These are phyloP conservation scores for Dromaius novaehollandiae DNA, from an alignment of 2,113 vertebrate genomes.

Conservation along the genomic window DNA sequence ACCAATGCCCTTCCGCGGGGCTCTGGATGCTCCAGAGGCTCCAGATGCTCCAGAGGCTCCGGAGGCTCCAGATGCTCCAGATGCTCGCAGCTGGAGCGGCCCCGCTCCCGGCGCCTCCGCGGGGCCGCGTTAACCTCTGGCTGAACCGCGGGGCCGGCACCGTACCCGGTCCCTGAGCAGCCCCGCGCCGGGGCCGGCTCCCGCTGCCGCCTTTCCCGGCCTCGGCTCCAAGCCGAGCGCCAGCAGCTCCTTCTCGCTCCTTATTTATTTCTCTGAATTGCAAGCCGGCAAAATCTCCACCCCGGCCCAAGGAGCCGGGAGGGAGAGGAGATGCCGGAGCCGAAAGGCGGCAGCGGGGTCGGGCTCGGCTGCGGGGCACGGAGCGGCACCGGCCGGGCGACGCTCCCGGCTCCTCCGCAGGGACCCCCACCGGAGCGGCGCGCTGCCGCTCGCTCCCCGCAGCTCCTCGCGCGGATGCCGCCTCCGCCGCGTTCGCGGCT, in stretches of 20 bases:
- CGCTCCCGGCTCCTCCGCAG: too few species aligned
- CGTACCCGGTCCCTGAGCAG: accelerated
- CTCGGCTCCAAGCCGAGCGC: background rate
- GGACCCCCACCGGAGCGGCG: background rate
- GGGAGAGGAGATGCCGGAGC: background rate
- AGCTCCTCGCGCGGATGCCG: conserved; percentile 17
- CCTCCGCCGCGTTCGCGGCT: conserved; percentile 66
- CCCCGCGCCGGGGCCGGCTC: background rate
- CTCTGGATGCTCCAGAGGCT: too few species aligned
- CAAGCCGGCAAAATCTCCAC: background rate
- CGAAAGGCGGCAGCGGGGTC: too few species aligned
- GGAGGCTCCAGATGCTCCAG: background rate
- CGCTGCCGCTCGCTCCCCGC: conserved; percentile 46
- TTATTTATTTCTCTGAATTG: background rate
- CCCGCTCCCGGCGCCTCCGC: accelerated
- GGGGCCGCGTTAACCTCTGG: accelerated
- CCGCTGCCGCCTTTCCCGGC: background rate
- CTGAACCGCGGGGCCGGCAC: accelerated
- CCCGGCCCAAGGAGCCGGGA: background rate
- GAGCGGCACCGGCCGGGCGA: too few species aligned
- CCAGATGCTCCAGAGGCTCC: too few species aligned
- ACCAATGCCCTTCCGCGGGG: too few species aligned
- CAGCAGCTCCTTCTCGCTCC: too few species aligned
- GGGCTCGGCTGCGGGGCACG: too few species aligned
- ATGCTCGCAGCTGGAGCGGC: background rate